These are phyloP conservation scores for Protobothrops mucrosquamatus DNA, from an alignment of 2,113 vertebrate genomes.

Conservation along the genomic window DNA sequence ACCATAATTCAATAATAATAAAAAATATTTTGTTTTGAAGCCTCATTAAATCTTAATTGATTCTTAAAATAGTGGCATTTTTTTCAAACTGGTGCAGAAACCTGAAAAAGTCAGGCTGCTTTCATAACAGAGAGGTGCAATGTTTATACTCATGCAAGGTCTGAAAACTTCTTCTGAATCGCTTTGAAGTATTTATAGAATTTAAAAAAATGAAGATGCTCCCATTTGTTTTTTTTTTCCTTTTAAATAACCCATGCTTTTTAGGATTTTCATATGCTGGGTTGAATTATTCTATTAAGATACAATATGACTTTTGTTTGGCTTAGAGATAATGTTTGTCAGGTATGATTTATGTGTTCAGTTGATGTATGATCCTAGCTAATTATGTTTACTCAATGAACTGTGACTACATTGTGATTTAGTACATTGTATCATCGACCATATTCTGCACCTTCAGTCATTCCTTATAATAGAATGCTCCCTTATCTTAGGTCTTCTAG, in stretches of 20 bases:
- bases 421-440: background rate
- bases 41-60: background rate
- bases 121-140: background rate
- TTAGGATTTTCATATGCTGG: background rate
- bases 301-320: background rate
- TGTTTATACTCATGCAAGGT: background rate
- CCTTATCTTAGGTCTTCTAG: background rate
- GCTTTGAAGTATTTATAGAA: background rate
- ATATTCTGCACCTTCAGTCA: background rate
- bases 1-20: background rate
- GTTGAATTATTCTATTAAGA: background rate
- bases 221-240: background rate
- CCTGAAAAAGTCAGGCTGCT: background rate
- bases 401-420: background rate
- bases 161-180: background rate
- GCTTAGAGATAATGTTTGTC: background rate
- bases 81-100: background rate
- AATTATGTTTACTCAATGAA: background rate
- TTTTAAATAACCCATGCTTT: background rate
- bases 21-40: background rate
- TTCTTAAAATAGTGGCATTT: background rate
- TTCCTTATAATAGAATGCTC: background rate
- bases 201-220: background rate
- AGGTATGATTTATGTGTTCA: background rate
- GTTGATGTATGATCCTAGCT: background rate